These are phyloP conservation scores for Cercocebus atys DNA, from an alignment of 2,113 vertebrate genomes.

Conservation along the genomic window DNA sequence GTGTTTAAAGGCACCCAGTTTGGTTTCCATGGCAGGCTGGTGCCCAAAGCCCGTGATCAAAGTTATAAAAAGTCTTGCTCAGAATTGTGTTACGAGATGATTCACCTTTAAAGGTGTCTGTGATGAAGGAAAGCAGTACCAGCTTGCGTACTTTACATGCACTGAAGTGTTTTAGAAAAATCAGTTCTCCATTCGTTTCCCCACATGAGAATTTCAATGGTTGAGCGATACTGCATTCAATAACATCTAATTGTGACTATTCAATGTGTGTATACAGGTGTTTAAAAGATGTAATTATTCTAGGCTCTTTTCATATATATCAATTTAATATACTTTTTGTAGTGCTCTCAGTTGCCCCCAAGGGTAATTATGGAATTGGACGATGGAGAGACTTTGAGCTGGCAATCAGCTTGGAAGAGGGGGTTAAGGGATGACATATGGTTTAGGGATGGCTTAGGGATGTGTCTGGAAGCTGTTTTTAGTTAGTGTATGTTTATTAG, in stretches of 20 bases:
- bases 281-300: background rate
- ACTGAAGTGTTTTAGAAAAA: background rate
- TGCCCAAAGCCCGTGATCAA: background rate
- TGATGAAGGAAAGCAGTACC: background rate
- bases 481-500: constrained; percentile 35
- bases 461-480: constrained; percentile 31
- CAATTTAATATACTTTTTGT: background rate
- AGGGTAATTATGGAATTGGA: background rate
- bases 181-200: background rate
- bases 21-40: background rate
- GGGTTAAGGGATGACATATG: background rate
- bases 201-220: background rate
- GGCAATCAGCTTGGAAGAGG: background rate
- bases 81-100: background rate
- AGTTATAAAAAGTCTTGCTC: background rate
- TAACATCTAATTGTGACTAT: background rate
- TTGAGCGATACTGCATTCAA: background rate
- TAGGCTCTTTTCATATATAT: background rate
- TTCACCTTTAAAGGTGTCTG: background rate
- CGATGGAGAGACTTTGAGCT: background rate
- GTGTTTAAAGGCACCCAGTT: background rate
- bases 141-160: background rate
- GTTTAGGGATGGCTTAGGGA: background rate
- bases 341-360: background rate
- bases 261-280: too few relatives aligned